Evolutionary conservation across 2,888 invertebrate species (phyloP).

Genomic region (Hirtodrosophila confusa): DNA sequence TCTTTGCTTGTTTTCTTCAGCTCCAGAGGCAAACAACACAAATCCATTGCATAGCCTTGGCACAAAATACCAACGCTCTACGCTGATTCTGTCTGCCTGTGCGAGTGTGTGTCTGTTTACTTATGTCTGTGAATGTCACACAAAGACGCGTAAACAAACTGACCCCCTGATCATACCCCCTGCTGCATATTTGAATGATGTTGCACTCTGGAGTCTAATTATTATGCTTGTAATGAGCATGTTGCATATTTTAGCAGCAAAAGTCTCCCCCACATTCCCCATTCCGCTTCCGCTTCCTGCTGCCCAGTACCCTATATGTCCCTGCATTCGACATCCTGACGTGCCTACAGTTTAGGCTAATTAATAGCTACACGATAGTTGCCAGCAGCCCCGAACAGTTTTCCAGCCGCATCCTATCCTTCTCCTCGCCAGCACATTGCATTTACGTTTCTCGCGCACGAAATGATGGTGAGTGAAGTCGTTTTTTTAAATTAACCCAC

Average conservation of each 20-base stretch:
- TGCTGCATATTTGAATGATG: conserved; percentile 57
- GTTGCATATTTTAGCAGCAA: conserved; percentile 59
- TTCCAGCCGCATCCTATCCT: background rate
- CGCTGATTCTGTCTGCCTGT: conserved; percentile 11
- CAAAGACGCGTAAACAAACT: conserved; percentile 56
- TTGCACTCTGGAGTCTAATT: conserved; percentile 69
- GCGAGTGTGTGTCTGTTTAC: conserved; percentile 4
- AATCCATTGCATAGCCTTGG: conserved; percentile 43
- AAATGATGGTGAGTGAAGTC: background rate
- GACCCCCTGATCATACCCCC: conserved; percentile 10
- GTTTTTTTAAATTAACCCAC: conserved; percentile 62
- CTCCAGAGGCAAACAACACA: conserved; percentile 48
- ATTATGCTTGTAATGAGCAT: conserved; percentile 71
- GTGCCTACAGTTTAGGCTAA: conserved; percentile 56
- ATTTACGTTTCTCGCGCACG: conserved; percentile 3
- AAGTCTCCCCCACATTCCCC: background rate
- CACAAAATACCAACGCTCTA: conserved; percentile 34
- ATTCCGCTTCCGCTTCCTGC: too few species aligned
- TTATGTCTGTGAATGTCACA: conserved; percentile 44
- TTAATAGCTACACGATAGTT: conserved; percentile 48
- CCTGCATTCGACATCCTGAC: conserved; percentile 1
- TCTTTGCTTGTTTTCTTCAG: conserved; percentile 43
- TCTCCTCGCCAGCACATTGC: background rate
- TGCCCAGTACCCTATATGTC: background rate
- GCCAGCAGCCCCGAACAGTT: conserved; percentile 3